Evolutionary conservation across 1,140 invertebrate species (phyloP), one percentile per base, ranked within the genome.

Genomic region (Protaetia brevitarsis): DNA sequence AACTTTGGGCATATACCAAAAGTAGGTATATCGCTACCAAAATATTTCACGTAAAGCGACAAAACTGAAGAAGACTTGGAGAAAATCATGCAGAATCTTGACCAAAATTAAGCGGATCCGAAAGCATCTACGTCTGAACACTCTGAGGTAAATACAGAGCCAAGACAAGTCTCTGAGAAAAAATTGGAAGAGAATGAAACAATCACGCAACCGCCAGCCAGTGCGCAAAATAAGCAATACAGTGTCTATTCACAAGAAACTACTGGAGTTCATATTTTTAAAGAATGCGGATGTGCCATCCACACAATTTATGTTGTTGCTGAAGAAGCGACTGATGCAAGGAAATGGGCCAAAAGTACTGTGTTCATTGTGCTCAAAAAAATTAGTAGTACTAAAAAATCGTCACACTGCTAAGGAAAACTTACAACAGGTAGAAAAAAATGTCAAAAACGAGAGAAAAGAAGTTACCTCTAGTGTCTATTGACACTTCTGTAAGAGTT

Each of bases 1-100:
- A 79, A 79, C 16, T 51, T 51, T 7, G 45, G 45, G n/a, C 21
- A 6, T 51, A 51, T 16, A 51, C 8, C 21, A 51, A 51, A 51
- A 23, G 45, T 51, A 11, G 45, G 45, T 19, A 16, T 51, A 51
- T 51, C 45, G 8, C 7, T 51, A 19, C 2, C 21, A 11, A 7
- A 11, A 8, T 6, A 51, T 51, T 7, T 11, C 21, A 51, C 45
- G 8, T 23, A 23, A 7, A 51, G 16, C 45, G 8, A 16, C 2
- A 19, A 51, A 51, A 51, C 8, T 51, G 45, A 51, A 51, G 57
- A 59, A 23, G 19, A 30, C 29, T 23, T 59, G 23, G 23, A 59
- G 23, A 2, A 59, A 13, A 59, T 59, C 57, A 59, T 23, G 2
- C n/a, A 59, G 57, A 10, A 59, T 30, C 23, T 23, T 23, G 8